phyloP scores from a whole-genome alignment of 2,113 vertebrate genomes.

The chimpanzee (Pan troglodytes) region NHGRI_mPanTro3-v2.1_pri NC_072414.2:81259501-81260000 shows the following conservation, averaged over 20 bases:
- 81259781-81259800: neutral
- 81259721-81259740: neutral
- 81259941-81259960: neutral
- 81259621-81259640: neutral
- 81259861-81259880: neutral
- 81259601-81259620: neutral
- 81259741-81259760: neutral
- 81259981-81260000: neutral
- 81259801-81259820: neutral
- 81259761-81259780: neutral
- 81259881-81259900: neutral
- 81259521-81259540: too few relatives aligned
- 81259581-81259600: too few relatives aligned
- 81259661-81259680: fast-evolving
- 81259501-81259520: too few relatives aligned
- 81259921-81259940: neutral
- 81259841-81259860: neutral
- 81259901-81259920: neutral
- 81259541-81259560: too few relatives aligned
- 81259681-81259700: neutral
- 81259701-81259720: neutral
- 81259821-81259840: neutral
- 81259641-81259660: neutral
- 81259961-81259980: neutral
- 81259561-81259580: too few relatives aligned